Base-by-base conservation (phyloP, 2,113 vertebrate species). In the Romanogobio albipinnatus region DNA sequence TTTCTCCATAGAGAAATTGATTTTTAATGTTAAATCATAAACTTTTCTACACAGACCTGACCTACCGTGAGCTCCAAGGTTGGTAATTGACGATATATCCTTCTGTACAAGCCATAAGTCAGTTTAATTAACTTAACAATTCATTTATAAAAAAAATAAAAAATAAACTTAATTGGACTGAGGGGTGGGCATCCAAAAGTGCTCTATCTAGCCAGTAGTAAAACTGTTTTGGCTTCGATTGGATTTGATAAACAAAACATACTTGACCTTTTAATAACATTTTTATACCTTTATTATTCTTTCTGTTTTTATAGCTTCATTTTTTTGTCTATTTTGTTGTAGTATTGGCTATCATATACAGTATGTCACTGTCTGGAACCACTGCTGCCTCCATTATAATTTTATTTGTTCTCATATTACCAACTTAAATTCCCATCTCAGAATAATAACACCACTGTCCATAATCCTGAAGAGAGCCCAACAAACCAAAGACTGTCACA, bases 1-100 rank as follows among this genome's bases (percentile, higher is more conserved):
- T 64, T 80, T 80, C 77, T 64, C 22, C n/a, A 26, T 64, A 29
- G 77, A 80, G 58, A 64, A 79, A 79, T 29, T 47, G 39, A 79
- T 62, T 79, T 78, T 79, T 61, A 79, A 79, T 45, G 43, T 79
- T 79, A 79, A 29, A 5, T 43, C 26, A 62, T 62, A 45, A 61
- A 79, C 1, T n/a, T 62, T 79, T 62, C 39, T 47, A 10, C 56
- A 61, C 36, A 61, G 11, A 59, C 6, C 53, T 45, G 36, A 39
- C 6, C 33, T 17, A 62, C n/a, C 36, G 45, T 79, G n/a, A 45
- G 76, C 56, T 79, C 1, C 10, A 11, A 24, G 70, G 70, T 74
- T 74, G 11, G 13, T 26, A 74, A 74, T 15, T 62, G n/a, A 26
- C 47, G 58, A 45, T 45, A 59, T 78, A 26, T 62, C n/a, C n/a